Evolutionary conservation across 2,888 invertebrate species (phyloP), one percentile per base, ranked within the genome.

Genomic region (Microctonus aethiopoides): DNA sequence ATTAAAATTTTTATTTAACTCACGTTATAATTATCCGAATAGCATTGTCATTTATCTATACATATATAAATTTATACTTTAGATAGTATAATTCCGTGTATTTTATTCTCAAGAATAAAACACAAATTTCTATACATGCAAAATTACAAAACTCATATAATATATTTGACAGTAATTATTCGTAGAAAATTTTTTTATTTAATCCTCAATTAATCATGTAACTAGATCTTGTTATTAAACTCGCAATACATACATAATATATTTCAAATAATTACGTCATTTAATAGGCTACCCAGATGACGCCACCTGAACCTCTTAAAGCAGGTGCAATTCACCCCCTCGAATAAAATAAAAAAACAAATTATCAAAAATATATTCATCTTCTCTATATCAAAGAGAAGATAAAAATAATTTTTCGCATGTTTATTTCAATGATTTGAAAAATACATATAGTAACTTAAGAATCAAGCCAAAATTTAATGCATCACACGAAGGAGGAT

Each of bases 241-340:
- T n/a, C n/a, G n/a, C n/a, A n/a, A n/a, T n/a, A n/a, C n/a, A n/a
- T n/a, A n/a, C n/a, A n/a, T n/a, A n/a, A 61, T 61, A 61, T 46
- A 61, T 26, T 61, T 26, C 29, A 51, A 26, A 26, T 63, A 32
- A 63, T 63, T 29, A 63, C 20, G 1, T 20, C n/a, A 0, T 24
- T 46, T 22, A 51, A 41, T 29, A 32, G 26, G 29, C 9, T 26
- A 29, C 9, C 13, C 61, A 29, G 41, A 9, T 46, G 51, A 20
- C 5, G 32, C n/a, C 62, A 63, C 62, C 62, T 63, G 62, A 62
- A n/a, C 32, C 51, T n/a, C 22, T 20, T 1, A 10, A 1, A 10
- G 22, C 62, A 63, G 62, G 62, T 63, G 62, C 29, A 13, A n/a
- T 41, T 4, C 24, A 22, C 61, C 59, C 59, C 16, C 1, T 16